These are phyloP conservation scores for Marasmarcha lunaedactyla DNA, from an alignment of 2,888 invertebrate species.

Conservation along the genomic window DNA sequence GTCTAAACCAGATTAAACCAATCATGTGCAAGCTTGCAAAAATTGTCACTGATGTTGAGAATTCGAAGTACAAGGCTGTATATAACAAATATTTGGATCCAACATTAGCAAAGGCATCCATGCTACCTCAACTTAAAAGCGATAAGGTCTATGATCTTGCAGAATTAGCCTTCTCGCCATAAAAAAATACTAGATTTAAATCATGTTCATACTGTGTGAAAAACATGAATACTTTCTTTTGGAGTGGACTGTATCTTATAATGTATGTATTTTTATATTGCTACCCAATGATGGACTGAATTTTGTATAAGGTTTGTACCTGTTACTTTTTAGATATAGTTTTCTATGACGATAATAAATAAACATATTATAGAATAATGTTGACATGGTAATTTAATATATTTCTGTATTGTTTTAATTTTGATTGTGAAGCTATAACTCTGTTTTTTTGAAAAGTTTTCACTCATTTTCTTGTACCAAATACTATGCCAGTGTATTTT, in stretches of 20 bases:
- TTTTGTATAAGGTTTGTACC: conserved; percentile 3
- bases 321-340: not conserved
- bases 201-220: not conserved
- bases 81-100: conserved; percentile 73
- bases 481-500: no score
- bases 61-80: conserved; percentile 77
- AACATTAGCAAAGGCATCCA: conserved; percentile 74
- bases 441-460: no score
- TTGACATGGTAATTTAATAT: not conserved
- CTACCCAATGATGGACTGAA: not conserved
- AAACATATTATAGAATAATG: not conserved
- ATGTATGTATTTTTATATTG: not conserved
- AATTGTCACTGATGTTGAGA: conserved; percentile 76
- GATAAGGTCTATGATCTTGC: conserved; percentile 36
- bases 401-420: no score
- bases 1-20: conserved; percentile 75
- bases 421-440: no score
- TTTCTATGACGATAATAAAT: not conserved
- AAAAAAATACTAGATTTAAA: not conserved
- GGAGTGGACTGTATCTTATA: not conserved
- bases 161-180: conserved; percentile 13
- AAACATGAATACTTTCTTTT: not conserved
- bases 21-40: conserved; percentile 77
- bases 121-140: conserved; percentile 72
- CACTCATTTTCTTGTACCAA: no score